A percentile compares a stretch with the other conserved stretches of the same genome.
Conservation (phyloP, 1,140 invertebrate species). For the Euura lappo region DNA sequence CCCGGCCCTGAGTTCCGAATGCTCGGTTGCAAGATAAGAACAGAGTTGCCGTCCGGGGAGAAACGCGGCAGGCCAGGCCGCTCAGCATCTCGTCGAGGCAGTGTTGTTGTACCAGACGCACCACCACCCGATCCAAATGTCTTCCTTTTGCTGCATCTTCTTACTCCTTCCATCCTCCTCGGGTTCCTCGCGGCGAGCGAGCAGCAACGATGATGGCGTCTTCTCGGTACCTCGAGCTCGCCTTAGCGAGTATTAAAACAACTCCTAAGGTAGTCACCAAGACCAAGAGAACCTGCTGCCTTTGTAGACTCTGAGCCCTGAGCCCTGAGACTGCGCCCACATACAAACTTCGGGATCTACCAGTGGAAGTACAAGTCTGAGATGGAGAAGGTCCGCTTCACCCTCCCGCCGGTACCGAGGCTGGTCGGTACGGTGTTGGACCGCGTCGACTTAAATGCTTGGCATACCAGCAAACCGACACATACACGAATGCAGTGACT, state of each 20-base stretch:
- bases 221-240: neutral
- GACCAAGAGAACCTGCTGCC: neutral
- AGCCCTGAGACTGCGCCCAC: neutral
- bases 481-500: conserved; percentile 10
- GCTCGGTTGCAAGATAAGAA: conserved; percentile 1
- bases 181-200: neutral
- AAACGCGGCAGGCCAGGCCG: neutral
- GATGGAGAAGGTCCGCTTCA: neutral
- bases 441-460: conserved; percentile 40
- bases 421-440: conserved; percentile 26
- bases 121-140: conserved; percentile 5
- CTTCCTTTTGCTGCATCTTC: conserved; percentile 6
- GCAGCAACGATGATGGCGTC: neutral
- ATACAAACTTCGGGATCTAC: neutral
- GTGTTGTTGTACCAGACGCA: neutral
- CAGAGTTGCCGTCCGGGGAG: neutral
- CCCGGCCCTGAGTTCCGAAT: neutral
- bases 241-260: neutral
- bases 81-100: too few species aligned
- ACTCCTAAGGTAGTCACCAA: conserved; percentile 1
- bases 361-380: neutral
- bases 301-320: neutral
- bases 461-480: conserved; percentile 38
- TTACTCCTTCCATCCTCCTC: neutral
- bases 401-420: neutral